Base-by-base conservation (phyloP, 2,113 vertebrate genomes). In the Larimichthys polyactis region DNA sequence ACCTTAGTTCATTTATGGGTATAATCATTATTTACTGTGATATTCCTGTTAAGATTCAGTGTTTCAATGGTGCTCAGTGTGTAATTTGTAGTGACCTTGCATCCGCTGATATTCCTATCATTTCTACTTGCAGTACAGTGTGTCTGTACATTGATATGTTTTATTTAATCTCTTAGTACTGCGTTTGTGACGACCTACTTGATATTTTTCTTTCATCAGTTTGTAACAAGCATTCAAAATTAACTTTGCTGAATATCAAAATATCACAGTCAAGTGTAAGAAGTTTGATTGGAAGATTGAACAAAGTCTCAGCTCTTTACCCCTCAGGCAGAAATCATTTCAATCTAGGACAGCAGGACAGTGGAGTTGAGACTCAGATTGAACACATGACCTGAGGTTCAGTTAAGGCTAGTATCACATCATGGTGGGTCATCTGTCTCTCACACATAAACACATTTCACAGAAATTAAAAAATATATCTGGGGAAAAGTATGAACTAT, bases 341-440 rank as follows among this genome's bases (percentile, higher is more conserved):
- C 58, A 58, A 81, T 54, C n/a, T 32, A 59, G n/a, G n/a, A 40
- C n/a, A n/a, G n/a, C 71, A 44, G 19, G 51, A 32, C 68, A 44
- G 22, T 32, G 32, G 32, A 32, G 29, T 32, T 32, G 29, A 32
- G 32, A 32, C 32, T 32, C 32, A 32, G 32, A 48, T 54, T 62
- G 6, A 48, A 12, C 14, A 17, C 77, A 68, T 78, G 32, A 32
- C 32, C 32, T 32, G 32, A 32, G 32, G 4, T 32, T 32, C 5
- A 32, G 32, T 5, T 32, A 6, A 32, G 32, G 32, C 5, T 32
- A 32, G 32, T 32, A 32, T 32, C 32, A 32, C 32, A 0, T 32
- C 36, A 8, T 40, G 36, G 7, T 40, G 36, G 36, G 36, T 40
- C 36, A 9, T 40, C 8, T 40, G 8, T 5, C 20, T 46, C 1